Percentiles rank a stretch among this genome's conserved stretches.
These are phyloP conservation scores for Euclidia mi DNA, from an alignment of 2,888 invertebrate species.

Conservation along the genomic window DNA sequence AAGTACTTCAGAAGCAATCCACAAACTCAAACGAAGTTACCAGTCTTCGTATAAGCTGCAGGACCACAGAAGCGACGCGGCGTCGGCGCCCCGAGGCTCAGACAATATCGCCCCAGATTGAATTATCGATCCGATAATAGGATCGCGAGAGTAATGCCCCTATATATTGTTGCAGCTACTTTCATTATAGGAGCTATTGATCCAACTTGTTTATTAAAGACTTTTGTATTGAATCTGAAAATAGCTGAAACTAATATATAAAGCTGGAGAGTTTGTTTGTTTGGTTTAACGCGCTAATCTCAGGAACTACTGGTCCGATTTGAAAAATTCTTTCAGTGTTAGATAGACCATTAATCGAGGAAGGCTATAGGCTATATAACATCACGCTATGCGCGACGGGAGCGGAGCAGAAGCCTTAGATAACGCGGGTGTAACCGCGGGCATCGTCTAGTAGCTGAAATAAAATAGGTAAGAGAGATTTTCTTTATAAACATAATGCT, in stretches of 20 bases:
- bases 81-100: constrained; percentile 66
- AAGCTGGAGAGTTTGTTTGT: no score
- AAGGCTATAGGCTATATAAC: no score
- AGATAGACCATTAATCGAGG: no score
- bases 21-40: constrained; percentile 22
- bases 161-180: constrained; percentile 76
- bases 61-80: constrained; percentile 65
- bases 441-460: no score
- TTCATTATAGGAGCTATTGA: constrained; percentile 70
- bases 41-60: constrained; percentile 19
- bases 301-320: no score
- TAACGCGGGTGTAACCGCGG: no score
- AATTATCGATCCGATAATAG: constrained; percentile 86
- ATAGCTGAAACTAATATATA: constrained; percentile 23
- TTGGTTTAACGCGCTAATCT: no score
- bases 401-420: no score
- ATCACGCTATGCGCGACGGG: no score
- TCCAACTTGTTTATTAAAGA: constrained; percentile 62
- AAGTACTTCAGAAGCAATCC: constrained; percentile 20
- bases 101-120: constrained; percentile 80
- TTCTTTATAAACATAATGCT: no score
- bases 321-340: no score
- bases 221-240: constrained; percentile 42
- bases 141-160: constrained; percentile 78
- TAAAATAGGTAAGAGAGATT: no score